Evolutionary conservation across 2,113 vertebrate species (phyloP).

Genomic region (Pogona vitticeps): DNA sequence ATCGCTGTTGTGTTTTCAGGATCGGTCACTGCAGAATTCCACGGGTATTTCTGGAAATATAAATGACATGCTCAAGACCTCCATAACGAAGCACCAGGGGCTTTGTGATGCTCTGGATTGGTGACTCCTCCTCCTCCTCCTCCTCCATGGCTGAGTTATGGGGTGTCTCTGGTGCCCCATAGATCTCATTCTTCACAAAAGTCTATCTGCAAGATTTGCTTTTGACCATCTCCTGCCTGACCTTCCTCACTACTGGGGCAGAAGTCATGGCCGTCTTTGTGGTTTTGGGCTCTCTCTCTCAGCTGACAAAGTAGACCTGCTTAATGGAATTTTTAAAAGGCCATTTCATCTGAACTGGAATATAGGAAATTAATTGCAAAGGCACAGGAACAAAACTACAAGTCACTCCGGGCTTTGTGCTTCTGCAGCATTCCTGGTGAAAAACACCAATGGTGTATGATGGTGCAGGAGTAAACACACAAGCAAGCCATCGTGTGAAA

Average conservation of each 20-base stretch:
- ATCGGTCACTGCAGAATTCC: slow-evolving; percentile 63
- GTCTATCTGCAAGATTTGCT: too few species aligned
- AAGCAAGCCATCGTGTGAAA: background rate
- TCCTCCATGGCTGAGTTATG: too few species aligned
- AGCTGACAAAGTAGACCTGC: background rate
- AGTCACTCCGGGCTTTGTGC: too few species aligned
- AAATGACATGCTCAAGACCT: too few species aligned
- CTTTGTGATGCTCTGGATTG: too few species aligned
- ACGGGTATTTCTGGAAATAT: slow-evolving; percentile 68
- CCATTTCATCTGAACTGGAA: background rate
- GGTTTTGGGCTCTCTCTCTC: background rate
- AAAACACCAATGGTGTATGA: background rate
- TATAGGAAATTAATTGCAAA: background rate
- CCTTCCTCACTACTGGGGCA: background rate
- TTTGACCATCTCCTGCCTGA: too few species aligned
- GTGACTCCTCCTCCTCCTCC: too few species aligned
- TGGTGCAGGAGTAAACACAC: background rate
- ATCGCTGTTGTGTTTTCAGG: slow-evolving; percentile 66
- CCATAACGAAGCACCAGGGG: too few species aligned
- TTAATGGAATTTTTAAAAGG: background rate
- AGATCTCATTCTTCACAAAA: too few species aligned
- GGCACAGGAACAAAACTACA: background rate
- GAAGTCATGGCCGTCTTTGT: background rate
- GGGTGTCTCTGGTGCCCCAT: too few species aligned
- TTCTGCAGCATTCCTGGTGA: background rate